phyloP scores from a whole-genome alignment of 2,888 invertebrate genomes.

The Scaptomyza parva region DNA sequence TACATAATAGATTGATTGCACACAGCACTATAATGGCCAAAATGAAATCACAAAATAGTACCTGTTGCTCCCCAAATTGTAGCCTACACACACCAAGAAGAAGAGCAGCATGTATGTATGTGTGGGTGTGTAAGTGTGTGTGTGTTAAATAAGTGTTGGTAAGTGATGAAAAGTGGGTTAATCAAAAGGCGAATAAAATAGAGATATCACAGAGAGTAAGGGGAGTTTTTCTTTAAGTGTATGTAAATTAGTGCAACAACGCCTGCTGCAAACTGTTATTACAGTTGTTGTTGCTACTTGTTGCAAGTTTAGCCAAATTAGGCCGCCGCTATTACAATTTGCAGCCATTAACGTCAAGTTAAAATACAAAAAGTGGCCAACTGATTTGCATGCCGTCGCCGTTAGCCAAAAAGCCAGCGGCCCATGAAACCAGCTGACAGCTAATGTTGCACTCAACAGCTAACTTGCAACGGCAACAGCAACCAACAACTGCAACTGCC shows the following conservation, averaged over 20 bases:
- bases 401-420: constrained; percentile 51
- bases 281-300: constrained; percentile 59
- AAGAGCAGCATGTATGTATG: constrained; percentile 8
- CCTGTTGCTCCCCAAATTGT: constrained; percentile 85
- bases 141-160: constrained; percentile 19
- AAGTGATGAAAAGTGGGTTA: constrained; percentile 42
- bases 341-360: constrained; percentile 73
- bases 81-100: too few species aligned
- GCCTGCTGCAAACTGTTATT: constrained; percentile 24
- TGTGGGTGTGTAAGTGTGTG: constrained; percentile 5
- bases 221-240: constrained; percentile 4
- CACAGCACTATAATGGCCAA: constrained; percentile 84
- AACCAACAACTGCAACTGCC: constrained; percentile 26
- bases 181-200: constrained; percentile 33
- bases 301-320: constrained; percentile 61
- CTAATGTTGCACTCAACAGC: constrained; percentile 12
- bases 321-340: constrained; percentile 74
- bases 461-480: constrained; percentile 12
- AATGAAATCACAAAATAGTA: constrained; percentile 85
- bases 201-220: constrained; percentile 46
- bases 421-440: constrained; percentile 67
- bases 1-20: constrained; percentile 85
- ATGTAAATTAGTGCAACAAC: constrained; percentile 28
- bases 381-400: constrained; percentile 69
- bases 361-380: constrained; percentile 54